Percentiles rank a stretch among this genome's conserved stretches.
phyloP scores from a whole-genome alignment of 2,113 vertebrate species.

The Zosterops hypoxanthus region DNA sequence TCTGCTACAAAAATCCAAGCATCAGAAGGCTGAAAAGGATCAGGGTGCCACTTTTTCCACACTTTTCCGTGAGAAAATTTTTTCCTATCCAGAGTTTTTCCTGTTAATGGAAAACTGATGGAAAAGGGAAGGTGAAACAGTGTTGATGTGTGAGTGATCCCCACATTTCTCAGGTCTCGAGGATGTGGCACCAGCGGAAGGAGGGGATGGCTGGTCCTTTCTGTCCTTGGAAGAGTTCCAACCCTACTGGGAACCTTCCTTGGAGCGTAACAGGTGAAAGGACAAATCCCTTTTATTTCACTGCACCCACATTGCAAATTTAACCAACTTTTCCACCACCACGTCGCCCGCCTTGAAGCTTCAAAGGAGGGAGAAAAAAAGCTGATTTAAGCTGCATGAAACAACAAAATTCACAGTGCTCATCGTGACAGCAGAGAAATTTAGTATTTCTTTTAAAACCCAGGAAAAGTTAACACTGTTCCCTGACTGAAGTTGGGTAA shows the following conservation, averaged over 20 bases:
- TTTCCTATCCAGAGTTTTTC: fast-evolving
- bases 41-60: too few relatives aligned
- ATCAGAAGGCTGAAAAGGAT: too few relatives aligned
- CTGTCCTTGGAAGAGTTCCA: fast-evolving
- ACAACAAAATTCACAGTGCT: not conserved
- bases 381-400: not conserved
- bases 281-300: not conserved
- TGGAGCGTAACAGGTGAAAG: not conserved
- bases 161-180: fast-evolving
- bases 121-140: fast-evolving
- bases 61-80: too few relatives aligned
- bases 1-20: too few relatives aligned
- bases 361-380: not conserved
- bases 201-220: fast-evolving
- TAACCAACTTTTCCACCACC: not conserved
- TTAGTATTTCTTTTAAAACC: not conserved
- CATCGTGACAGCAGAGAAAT: not conserved
- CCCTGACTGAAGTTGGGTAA: not conserved
- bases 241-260: fast-evolving
- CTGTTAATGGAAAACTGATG: fast-evolving
- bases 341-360: fast-evolving
- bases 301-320: fast-evolving
- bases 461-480: not conserved
- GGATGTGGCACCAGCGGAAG: not conserved
- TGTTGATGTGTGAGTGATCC: fast-evolving